These are phyloP conservation scores for Synanthedon andrenaeformis DNA, from an alignment of 2,888 invertebrate genomes.

Conservation along the genomic window DNA sequence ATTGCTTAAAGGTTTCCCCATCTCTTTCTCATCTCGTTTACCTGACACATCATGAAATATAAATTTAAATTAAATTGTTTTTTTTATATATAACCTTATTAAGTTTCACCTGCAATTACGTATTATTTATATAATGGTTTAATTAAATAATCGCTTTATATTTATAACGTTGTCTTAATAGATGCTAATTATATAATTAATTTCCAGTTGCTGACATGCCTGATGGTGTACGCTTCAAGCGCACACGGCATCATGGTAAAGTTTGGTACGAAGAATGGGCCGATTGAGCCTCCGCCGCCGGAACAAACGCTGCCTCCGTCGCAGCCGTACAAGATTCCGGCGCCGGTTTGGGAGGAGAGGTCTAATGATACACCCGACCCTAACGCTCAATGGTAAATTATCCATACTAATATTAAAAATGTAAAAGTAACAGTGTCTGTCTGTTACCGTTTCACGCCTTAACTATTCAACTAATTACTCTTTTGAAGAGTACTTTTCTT, in stretches of 20 bases:
- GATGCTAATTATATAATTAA: background rate
- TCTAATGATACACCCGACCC: slow-evolving; percentile 71
- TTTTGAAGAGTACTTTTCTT: too few species aligned
- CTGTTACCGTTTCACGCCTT: background rate
- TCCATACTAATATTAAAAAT: background rate
- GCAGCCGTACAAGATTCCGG: slow-evolving; percentile 68
- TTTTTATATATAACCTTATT: too few species aligned
- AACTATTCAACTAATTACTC: too few species aligned
- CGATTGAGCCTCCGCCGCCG: slow-evolving; percentile 70
- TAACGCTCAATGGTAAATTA: slow-evolving; percentile 66
- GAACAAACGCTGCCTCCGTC: slow-evolving; percentile 54
- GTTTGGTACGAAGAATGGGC: slow-evolving; percentile 72
- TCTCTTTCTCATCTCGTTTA: too few species aligned
- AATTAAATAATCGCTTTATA: too few species aligned
- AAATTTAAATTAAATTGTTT: too few species aligned
- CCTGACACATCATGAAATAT: too few species aligned
- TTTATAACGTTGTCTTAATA: too few species aligned
- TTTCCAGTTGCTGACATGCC: slow-evolving; percentile 49
- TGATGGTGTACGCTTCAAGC: slow-evolving; percentile 53
- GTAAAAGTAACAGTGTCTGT: background rate
- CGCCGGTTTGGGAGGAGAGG: slow-evolving; percentile 73
- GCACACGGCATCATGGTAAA: slow-evolving; percentile 72
- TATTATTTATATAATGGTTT: too few species aligned
- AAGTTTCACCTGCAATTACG: too few species aligned
- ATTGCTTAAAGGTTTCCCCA: too few species aligned